Evolutionary conservation across 2,888 invertebrate genomes (phyloP).

Genomic region (Cartodere bifasciata): DNA sequence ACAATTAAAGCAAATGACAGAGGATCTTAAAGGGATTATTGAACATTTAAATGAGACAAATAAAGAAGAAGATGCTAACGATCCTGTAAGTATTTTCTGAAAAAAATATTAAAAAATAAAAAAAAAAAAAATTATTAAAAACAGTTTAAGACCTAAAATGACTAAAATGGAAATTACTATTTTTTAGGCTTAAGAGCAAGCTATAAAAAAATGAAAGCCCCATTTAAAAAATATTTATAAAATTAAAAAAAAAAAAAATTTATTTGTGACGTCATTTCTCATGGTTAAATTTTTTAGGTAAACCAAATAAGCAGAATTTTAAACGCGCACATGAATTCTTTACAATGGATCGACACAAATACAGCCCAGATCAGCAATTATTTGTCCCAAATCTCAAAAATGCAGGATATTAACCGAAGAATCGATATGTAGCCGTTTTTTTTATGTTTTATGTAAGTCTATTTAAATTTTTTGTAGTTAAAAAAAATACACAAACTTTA

Average conservation of each 20-base stretch:
- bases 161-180: too few species aligned
- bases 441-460: too few species aligned
- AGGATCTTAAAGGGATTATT: constrained; percentile 89
- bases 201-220: too few species aligned
- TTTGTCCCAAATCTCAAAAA: constrained; percentile 69
- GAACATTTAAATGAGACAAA: constrained; percentile 86
- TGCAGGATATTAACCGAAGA: constrained; percentile 62
- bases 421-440: constrained; percentile 31
- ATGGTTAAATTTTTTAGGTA: too few species aligned
- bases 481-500: too few species aligned
- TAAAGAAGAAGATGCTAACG: constrained; percentile 66
- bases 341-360: constrained; percentile 88
- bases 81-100: constrained; percentile 53
- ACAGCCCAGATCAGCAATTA: constrained; percentile 64
- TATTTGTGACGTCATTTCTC: too few species aligned
- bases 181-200: too few species aligned
- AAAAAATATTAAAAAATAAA: constrained; percentile 2
- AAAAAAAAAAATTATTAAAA: too few species aligned
- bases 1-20: constrained; percentile 87
- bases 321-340: constrained; percentile 91
- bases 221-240: too few species aligned
- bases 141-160: too few species aligned
- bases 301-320: constrained; percentile 86
- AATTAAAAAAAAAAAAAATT: too few species aligned
- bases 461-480: too few species aligned